Conservation (phyloP, 2,797 vertebrate species). For the Pipistrellus nathusii region DNA sequence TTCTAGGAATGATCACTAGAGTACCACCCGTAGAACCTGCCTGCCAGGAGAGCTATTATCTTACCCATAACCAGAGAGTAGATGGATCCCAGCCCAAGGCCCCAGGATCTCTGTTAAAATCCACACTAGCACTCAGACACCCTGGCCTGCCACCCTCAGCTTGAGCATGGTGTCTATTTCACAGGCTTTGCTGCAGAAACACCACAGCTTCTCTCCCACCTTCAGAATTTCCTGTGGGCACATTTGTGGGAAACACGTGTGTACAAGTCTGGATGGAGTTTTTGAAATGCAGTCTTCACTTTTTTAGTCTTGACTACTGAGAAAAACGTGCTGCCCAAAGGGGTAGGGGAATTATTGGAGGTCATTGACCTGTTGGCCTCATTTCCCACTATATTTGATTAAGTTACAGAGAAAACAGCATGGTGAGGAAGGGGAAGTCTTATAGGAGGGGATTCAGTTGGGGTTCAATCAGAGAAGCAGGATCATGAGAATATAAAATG, state of each 20-base stretch:
- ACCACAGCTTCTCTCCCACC: background rate
- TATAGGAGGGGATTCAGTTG: background rate
- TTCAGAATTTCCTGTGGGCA: background rate
- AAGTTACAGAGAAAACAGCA: background rate
- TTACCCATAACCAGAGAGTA: background rate
- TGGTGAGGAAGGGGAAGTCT: background rate
- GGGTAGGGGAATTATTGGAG: background rate
- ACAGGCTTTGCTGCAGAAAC: background rate
- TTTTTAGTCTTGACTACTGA: background rate
- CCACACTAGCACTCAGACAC: background rate
- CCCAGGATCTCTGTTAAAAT: background rate
- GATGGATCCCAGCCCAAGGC: no score
- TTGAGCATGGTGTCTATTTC: background rate
- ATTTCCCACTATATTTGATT: background rate
- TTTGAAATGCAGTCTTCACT: background rate
- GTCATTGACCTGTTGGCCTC: background rate
- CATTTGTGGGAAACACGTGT: background rate
- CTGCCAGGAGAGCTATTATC: no score
- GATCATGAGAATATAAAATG: background rate
- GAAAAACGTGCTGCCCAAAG: background rate
- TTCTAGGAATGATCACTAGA: background rate
- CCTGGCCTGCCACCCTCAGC: background rate
- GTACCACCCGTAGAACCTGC: background rate
- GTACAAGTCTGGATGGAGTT: no score
- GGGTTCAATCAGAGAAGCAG: background rate